Conservation (phyloP, 2,888 invertebrate species). For the Neoaliturus tenellus region DNA sequence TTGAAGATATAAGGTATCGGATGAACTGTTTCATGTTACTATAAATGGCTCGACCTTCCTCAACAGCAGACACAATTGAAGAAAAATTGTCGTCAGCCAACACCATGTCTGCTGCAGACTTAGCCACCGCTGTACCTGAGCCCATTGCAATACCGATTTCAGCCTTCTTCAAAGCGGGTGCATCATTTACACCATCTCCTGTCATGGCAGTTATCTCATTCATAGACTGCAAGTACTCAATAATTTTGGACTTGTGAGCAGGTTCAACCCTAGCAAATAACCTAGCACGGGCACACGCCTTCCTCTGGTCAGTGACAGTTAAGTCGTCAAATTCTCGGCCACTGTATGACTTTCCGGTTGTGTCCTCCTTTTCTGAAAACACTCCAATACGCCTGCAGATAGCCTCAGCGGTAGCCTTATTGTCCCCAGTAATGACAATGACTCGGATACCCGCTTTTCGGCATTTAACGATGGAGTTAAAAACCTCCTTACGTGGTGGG, state of each 20-base stretch:
- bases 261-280: conserved; percentile 99
- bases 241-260: conserved; percentile 99
- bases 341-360: conserved; percentile 96
- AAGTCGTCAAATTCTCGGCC: conserved; percentile 99
- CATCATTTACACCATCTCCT: conserved; percentile 99
- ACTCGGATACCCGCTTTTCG: conserved; percentile 99
- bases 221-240: conserved; percentile 98
- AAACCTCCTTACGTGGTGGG: conserved; percentile 98
- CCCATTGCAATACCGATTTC: conserved; percentile 99
- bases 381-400: conserved; percentile 99
- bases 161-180: conserved; percentile 99
- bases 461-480: conserved; percentile 96
- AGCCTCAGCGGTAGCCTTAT: conserved; percentile 99
- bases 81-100: conserved; percentile 99
- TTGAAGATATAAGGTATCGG: conserved; percentile 99
- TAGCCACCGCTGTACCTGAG: conserved; percentile 99
- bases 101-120: conserved; percentile 99
- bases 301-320: conserved; percentile 91
- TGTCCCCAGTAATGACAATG: conserved; percentile 99
- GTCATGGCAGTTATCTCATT: conserved; percentile 99
- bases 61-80: conserved; percentile 99
- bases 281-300: conserved; percentile 91
- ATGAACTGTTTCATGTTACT: conserved; percentile 99
- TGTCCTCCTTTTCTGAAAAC: conserved; percentile 96
- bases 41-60: conserved; percentile 99